phyloP scores from a whole-genome alignment of 2,113 vertebrate genomes.

The Mystacornis crossleyi region DNA sequence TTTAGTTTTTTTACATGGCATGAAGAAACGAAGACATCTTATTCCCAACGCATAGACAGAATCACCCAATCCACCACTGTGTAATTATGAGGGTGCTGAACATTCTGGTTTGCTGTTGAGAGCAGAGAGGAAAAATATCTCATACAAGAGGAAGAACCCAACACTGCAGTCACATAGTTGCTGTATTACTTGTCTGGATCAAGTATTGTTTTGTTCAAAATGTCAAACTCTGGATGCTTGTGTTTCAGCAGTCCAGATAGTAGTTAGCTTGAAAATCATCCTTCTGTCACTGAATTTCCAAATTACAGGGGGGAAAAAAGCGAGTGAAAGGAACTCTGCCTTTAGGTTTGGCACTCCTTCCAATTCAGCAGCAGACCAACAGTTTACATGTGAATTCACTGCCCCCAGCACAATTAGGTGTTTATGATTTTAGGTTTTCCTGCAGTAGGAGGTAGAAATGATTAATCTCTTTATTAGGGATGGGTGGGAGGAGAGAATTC shows the following conservation, averaged over 20 bases:
- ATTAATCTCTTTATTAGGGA: not conserved
- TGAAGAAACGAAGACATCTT: not conserved
- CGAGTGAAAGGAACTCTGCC: not conserved
- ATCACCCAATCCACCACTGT: not conserved
- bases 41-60: not conserved
- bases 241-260: constrained; percentile 52
- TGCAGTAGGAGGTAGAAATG: not conserved
- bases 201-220: constrained; percentile 60
- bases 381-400: constrained; percentile 20
- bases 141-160: not conserved
- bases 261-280: constrained; percentile 62
- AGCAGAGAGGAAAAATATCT: not conserved
- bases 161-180: not conserved
- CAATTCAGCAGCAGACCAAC: constrained; percentile 8
- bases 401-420: not conserved
- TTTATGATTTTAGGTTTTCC: constrained; percentile 13
- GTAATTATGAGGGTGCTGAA: not conserved
- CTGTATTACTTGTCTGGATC: constrained; percentile 40
- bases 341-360: constrained; percentile 32
- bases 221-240: constrained; percentile 53
- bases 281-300: constrained; percentile 67
- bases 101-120: not conserved
- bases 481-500: not conserved
- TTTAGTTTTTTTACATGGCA: not conserved
- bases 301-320: not conserved